Evolutionary conservation across 2,888 invertebrate genomes (phyloP).

Genomic region (Agrotis puta): DNA sequence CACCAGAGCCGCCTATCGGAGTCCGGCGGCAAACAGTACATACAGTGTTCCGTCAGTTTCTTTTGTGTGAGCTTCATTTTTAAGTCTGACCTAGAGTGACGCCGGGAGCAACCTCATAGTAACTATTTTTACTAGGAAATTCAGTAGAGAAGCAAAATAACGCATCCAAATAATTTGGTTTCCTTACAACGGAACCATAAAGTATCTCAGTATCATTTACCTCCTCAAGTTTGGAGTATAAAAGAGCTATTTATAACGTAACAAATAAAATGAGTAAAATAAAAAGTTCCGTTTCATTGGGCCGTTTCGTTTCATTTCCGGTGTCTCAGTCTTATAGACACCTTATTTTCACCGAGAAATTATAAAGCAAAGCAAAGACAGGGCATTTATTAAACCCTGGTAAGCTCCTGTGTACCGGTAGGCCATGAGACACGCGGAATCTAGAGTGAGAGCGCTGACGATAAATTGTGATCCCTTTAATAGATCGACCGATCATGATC

Average conservation of each 20-base stretch:
- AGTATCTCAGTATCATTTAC: constrained; percentile 8
- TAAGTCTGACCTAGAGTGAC: no score
- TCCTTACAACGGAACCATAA: constrained; percentile 9
- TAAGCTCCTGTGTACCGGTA: constrained; percentile 62
- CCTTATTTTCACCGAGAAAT: constrained; percentile 77
- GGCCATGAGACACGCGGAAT: constrained; percentile 66
- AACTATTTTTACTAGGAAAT: no score
- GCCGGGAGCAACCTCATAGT: no score
- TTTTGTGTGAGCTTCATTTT: no score
- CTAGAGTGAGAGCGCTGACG: neutral
- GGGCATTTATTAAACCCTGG: constrained; percentile 80
- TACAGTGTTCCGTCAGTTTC: no score
- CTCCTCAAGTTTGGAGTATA: constrained; percentile 34
- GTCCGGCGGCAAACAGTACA: no score
- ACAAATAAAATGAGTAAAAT: constrained; percentile 61
- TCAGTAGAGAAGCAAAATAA: neutral
- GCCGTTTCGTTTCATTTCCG: constrained; percentile 75
- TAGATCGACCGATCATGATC: neutral
- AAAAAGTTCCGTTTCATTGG: constrained; percentile 57
- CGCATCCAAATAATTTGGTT: neutral
- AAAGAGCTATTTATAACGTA: constrained; percentile 64
- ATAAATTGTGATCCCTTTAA: neutral
- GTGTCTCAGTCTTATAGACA: constrained; percentile 75
- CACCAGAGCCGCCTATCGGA: no score
- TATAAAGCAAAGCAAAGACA: constrained; percentile 82